Percentiles rank a stretch among this genome's conserved stretches.
phyloP scores from a whole-genome alignment of 2,888 invertebrate species.

The Pristionchus fissidentatus region DNA sequence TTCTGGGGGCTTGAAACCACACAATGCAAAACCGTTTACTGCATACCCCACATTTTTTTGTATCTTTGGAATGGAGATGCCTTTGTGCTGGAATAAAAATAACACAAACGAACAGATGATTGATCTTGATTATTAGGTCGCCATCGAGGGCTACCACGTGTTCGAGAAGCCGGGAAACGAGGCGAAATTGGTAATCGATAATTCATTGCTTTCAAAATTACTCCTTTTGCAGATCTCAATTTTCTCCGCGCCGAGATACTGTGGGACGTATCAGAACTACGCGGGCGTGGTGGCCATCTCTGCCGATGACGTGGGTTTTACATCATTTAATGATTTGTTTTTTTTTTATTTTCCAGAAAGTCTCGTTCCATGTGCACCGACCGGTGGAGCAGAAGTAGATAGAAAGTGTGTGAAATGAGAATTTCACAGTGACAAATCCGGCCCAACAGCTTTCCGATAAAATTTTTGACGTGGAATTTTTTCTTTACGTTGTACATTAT shows the following conservation, averaged over 20 bases:
- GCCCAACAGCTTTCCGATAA: conserved; percentile 24
- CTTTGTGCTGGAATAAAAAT: too few relatives aligned
- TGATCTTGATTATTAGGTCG: conserved; percentile 56
- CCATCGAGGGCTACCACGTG: conserved; percentile 86
- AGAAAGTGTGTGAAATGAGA: neutral
- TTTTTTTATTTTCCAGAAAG: conserved; percentile 30
- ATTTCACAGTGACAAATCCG: neutral
- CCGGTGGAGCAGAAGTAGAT: conserved; percentile 50
- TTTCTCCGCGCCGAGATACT: conserved; percentile 85
- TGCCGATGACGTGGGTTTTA: conserved; percentile 52
- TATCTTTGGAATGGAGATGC: too few relatives aligned
- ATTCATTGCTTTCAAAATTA: neutral
- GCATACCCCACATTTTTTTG: too few relatives aligned
- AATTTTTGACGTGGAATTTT: conserved; percentile 11
- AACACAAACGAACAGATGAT: too few relatives aligned
- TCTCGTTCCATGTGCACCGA: conserved; percentile 53
- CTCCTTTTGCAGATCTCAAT: conserved; percentile 53
- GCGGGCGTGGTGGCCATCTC: conserved; percentile 59
- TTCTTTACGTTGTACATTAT: neutral
- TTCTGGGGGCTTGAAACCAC: too few relatives aligned
- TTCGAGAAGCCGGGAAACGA: conserved; percentile 83
- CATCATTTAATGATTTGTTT: neutral
- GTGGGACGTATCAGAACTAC: conserved; percentile 80
- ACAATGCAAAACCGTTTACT: too few relatives aligned
- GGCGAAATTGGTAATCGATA: conserved; percentile 22